Base-by-base conservation (phyloP, 2,113 vertebrate species). In the Dasyprocta punctata region DNA sequence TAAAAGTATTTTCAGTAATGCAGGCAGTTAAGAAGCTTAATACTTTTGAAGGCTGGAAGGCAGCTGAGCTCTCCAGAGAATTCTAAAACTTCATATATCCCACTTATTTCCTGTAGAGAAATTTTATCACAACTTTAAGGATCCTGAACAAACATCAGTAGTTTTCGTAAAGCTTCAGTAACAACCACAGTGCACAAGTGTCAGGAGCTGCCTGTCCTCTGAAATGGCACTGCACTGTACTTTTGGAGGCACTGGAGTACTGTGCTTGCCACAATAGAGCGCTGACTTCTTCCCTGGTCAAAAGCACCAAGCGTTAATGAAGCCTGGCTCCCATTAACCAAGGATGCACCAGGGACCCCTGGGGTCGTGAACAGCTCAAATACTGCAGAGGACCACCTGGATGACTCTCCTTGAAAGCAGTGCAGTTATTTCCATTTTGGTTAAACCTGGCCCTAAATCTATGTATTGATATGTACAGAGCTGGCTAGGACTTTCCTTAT, bases 181-280 rank as follows among this genome's bases (percentile, higher is more conserved):
- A 96, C 87, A 65, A 95, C 63, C 56, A 69, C 87, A 98, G 98
- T 96, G 97, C 97, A 98, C 97, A 97, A 94, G 84, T 93, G 95
- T 97, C 81, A 82, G 67, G 92, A 95, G 7, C 0, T 14, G 81
- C 88, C 92, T 7, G 67, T 96, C 65, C 86, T 67, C 84, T 30
- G 92, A 95, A 89, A 84, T 85, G 58, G 85, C 84, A 93, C 61
- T 89, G 73, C 16, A 17, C 80, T 49, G 7, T 58, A 67, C 58
- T 84, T 73, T 33, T 38, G 81, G 87, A 96, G 85, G 77, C 90
- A 86, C n/a, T 84, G 71, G 56, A 73, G 60, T 49, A 38, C 83
- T 93, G 28, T 67, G 92, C 80, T 87, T 96, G 80, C 86, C 96
- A 3, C 89, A 86, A 92, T 41, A 77, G 36, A 30, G 85, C 71